A percentile compares a stretch with the other conserved stretches of the same genome.
Conservation (phyloP, 2,888 invertebrate species). For the Caenorhabditis uteleia region DNA sequence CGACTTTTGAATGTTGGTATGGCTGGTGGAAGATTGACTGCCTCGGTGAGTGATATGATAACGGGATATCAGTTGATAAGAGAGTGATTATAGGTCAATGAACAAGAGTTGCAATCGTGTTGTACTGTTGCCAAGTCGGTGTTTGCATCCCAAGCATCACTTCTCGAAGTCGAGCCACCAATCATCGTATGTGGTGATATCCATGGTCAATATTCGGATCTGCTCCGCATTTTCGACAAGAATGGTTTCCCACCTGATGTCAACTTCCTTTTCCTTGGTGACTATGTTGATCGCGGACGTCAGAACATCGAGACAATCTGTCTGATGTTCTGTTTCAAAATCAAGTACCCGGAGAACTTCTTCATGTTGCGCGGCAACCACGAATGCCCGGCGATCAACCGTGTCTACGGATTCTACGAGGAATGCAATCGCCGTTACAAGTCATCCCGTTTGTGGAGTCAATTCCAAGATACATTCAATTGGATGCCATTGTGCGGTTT, state of each 20-base stretch:
- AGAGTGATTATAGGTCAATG: slow-evolving; percentile 39
- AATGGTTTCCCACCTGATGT: slow-evolving; percentile 62
- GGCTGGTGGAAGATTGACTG: slow-evolving; percentile 47
- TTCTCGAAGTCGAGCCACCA: slow-evolving; percentile 61
- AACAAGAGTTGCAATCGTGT: slow-evolving; percentile 48
- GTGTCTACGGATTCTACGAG: slow-evolving; percentile 64
- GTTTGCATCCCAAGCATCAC: slow-evolving; percentile 51
- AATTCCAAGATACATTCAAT: slow-evolving; percentile 64
- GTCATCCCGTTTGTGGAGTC: slow-evolving; percentile 50
- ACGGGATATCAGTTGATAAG: not conserved
- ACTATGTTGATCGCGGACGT: slow-evolving; percentile 64
- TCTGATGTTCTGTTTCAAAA: slow-evolving; percentile 62
- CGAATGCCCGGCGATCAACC: slow-evolving; percentile 63
- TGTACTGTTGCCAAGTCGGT: slow-evolving; percentile 53
- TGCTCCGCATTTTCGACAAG: slow-evolving; percentile 63
- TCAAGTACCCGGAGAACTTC: slow-evolving; percentile 60
- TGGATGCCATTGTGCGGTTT: slow-evolving; percentile 64
- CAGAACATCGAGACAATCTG: slow-evolving; percentile 66
- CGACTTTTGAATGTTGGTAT: slow-evolving; percentile 49
- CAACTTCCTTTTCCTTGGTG: slow-evolving; percentile 64
- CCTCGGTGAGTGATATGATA: slow-evolving; percentile 19
- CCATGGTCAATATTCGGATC: slow-evolving; percentile 61
- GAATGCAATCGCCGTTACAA: slow-evolving; percentile 61
- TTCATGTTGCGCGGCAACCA: slow-evolving; percentile 66
- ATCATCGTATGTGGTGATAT: slow-evolving; percentile 63